These are phyloP conservation scores for Bombus huntii DNA, from an alignment of 1,140 invertebrate genomes.

Conservation along the genomic window DNA sequence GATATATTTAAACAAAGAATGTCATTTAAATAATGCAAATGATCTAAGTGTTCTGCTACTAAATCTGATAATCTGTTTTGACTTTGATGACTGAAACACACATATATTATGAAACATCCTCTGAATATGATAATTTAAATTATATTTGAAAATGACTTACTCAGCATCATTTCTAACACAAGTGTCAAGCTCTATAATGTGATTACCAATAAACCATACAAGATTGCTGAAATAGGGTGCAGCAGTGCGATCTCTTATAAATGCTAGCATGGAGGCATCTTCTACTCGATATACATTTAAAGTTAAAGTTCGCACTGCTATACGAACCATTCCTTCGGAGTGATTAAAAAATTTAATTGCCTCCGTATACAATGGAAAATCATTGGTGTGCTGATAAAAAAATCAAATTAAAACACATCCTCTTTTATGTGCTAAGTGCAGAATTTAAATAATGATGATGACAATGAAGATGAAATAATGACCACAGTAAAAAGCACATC, in stretches of 20 bases:
- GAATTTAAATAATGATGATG: slow-evolving; percentile 27
- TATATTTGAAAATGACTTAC: slow-evolving; percentile 85
- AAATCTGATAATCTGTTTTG: slow-evolving; percentile 95
- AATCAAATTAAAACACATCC: slow-evolving; percentile 51
- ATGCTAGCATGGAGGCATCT: slow-evolving; percentile 97
- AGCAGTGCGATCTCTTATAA: slow-evolving; percentile 97
- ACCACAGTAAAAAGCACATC: slow-evolving; percentile 1
- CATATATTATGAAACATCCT: slow-evolving; percentile 11
- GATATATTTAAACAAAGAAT: slow-evolving; percentile 96
- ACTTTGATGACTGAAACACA: slow-evolving; percentile 90
- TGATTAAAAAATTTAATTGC: slow-evolving; percentile 99
- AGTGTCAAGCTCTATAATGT: slow-evolving; percentile 97
- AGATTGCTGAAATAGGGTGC: slow-evolving; percentile 99
- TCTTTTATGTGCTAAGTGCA: slow-evolving; percentile 25
- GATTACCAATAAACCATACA: slow-evolving; percentile 99
- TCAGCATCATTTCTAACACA: slow-evolving; percentile 97
- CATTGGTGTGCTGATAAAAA: slow-evolving; percentile 95
- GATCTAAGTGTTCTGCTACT: slow-evolving; percentile 98
- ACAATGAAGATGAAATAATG: slow-evolving; percentile 10
- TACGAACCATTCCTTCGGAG: slow-evolving; percentile 99
- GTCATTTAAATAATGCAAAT: slow-evolving; percentile 99
- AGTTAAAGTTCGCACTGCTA: slow-evolving; percentile 98
- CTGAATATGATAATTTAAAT: slow-evolving; percentile 20
- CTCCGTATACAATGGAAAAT: slow-evolving; percentile 99
- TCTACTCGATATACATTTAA: slow-evolving; percentile 98